phyloP scores from a whole-genome alignment of 1,140 invertebrate genomes.

The Arctopsyche grandis region DNA sequence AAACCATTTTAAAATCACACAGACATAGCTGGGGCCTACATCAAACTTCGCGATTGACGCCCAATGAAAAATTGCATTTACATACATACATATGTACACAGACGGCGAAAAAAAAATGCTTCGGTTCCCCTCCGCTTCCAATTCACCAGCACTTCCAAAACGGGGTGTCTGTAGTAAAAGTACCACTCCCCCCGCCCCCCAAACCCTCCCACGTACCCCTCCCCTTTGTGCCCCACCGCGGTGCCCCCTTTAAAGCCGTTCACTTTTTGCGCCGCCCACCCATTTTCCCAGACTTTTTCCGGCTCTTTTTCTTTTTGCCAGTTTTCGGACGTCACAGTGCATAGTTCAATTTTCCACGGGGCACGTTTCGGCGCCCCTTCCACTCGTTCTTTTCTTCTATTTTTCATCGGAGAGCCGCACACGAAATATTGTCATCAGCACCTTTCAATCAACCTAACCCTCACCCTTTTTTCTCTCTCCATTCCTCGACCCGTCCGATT shows the following conservation, averaged over 20 bases:
- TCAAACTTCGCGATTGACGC: too few relatives aligned
- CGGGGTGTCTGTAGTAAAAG: conserved; percentile 40
- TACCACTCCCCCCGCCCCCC: conserved; percentile 20
- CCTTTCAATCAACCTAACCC: conserved; percentile 4
- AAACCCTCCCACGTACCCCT: not conserved
- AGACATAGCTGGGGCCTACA: too few relatives aligned
- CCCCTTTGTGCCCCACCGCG: not conserved
- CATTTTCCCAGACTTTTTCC: conserved; percentile 51
- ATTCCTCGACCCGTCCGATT: too few relatives aligned
- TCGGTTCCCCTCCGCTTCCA: not conserved
- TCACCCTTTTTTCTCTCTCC: too few relatives aligned
- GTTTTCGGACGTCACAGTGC: conserved; percentile 47
- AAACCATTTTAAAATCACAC: too few relatives aligned
- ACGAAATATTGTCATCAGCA: conserved; percentile 31
- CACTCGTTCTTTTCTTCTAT: not conserved
- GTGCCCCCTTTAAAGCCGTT: conserved; percentile 30
- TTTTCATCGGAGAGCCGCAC: not conserved
- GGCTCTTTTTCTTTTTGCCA: conserved; percentile 46
- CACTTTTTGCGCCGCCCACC: conserved; percentile 49
- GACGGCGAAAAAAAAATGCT: not conserved
- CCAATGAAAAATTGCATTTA: too few relatives aligned
- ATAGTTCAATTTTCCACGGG: conserved; percentile 46
- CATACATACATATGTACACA: too few relatives aligned
- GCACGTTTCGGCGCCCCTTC: conserved; percentile 34
- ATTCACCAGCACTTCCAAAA: conserved; percentile 1